phyloP scores from a whole-genome alignment of 2,113 vertebrate species.

The Alligator mississippiensis region DNA sequence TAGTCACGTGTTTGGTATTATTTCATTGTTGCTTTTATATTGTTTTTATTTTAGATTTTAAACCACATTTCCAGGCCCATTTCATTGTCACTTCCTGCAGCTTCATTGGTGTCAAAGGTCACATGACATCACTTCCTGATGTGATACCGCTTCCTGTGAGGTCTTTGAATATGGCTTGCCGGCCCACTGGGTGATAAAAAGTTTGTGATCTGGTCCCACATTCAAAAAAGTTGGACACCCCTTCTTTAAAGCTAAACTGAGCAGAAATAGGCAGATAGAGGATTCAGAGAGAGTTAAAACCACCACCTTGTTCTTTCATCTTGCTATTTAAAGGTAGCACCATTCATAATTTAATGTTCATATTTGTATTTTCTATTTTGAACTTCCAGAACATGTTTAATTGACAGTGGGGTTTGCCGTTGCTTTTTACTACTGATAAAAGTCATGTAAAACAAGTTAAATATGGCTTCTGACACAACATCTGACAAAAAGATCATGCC shows the following conservation, averaged over 20 bases:
- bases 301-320: slow-evolving; percentile 23
- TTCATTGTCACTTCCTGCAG: too few species aligned
- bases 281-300: slow-evolving; percentile 32
- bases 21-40: too few species aligned
- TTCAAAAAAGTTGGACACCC: too few species aligned
- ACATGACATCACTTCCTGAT: too few species aligned
- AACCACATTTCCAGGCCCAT: too few species aligned
- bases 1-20: too few species aligned
- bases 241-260: slow-evolving; percentile 41
- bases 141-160: too few species aligned
- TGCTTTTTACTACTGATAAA: background rate
- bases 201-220: too few species aligned
- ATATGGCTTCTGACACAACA: background rate
- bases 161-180: too few species aligned
- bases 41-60: too few species aligned
- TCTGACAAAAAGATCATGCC: background rate
- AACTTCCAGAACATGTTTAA: background rate
- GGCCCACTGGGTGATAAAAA: too few species aligned
- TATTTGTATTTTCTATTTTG: background rate
- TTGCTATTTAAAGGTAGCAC: slow-evolving; percentile 5
- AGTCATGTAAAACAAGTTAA: background rate
- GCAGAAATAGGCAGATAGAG: slow-evolving; percentile 46
- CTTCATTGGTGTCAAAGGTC: too few species aligned
- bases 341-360: background rate
- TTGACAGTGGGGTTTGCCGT: background rate